A percentile compares a stretch with the other conserved stretches of the same genome.
Conservation (phyloP, 2,888 invertebrate genomes). For the Anaspis maculata region DNA sequence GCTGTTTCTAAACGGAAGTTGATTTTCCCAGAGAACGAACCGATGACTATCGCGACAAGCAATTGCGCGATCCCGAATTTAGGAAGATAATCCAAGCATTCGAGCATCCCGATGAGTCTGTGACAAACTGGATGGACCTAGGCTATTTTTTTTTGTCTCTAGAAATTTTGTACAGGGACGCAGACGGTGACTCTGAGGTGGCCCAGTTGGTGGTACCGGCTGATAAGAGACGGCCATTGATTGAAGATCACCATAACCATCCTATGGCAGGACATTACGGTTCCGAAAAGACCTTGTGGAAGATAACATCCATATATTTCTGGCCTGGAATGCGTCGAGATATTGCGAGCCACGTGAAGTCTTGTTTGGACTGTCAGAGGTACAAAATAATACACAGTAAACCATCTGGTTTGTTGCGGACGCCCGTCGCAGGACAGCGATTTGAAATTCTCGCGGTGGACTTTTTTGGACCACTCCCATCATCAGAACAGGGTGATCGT, state of each 20-base stretch:
- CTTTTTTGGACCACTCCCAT: conserved; percentile 18
- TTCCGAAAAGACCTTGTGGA: conserved; percentile 8
- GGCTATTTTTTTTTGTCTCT: conserved; percentile 13
- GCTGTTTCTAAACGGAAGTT: conserved; percentile 9
- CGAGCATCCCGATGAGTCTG: conserved; percentile 9
- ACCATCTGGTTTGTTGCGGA: conserved; percentile 15
- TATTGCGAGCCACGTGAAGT: conserved; percentile 4
- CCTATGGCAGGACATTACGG: conserved; percentile 22
- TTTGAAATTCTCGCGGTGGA: conserved; percentile 17
- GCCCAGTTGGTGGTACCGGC: conserved; percentile 19
- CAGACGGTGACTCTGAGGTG: conserved; percentile 15
- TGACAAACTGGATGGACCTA: conserved; percentile 9
- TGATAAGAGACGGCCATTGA: conserved; percentile 6
- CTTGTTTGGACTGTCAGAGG: conserved; percentile 12
- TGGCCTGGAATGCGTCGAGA: conserved; percentile 16
- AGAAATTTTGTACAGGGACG: too few species aligned
- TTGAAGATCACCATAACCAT: conserved; percentile 17
- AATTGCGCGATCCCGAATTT: conserved; percentile 18
- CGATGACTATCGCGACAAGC: conserved; percentile 13
- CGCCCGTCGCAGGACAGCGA: conserved; percentile 9
- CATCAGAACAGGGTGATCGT: conserved; percentile 1
- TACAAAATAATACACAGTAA: conserved; percentile 14
- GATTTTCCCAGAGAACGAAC: too few species aligned
- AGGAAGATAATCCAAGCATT: conserved; percentile 20
- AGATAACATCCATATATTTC: conserved; percentile 13